Base-by-base conservation (phyloP, 2,113 vertebrate species). In the Cheilinus undulatus region DNA sequence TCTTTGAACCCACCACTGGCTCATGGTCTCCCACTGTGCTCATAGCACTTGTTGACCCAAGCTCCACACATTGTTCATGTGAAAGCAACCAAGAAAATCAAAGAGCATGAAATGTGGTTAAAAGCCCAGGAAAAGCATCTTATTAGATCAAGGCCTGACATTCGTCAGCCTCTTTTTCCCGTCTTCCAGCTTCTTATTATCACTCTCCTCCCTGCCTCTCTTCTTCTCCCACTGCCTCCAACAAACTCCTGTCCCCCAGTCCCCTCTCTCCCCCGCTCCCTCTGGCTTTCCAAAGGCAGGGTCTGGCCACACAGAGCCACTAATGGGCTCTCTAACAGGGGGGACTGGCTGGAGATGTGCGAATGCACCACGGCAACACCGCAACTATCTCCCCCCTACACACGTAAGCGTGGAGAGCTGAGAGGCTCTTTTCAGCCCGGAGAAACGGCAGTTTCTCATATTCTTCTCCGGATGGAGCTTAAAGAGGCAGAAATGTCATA, bases 321-420 rank as follows among this genome's bases (percentile, higher is more conserved):
- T 91, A 83, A 89, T 86, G 72, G 75, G 84, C 72, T 91, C 76
- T 78, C 49, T 76, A 67, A 80, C 36, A 59, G 36, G 40, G 59
- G 54, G 54, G 59, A 50, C 57, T 49, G 53, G 54, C 75, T 72
- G 4, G 66, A 73, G 52, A 78, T 53, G 80, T 80, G 80, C 68
- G 57, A 85, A 73, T 60, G 68, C 45, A 11, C 74, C 59, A 56
- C 78, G 62, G 70, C 70, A 62, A 59, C 70, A 28, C 68, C 57
- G 24, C 54, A 57, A 38, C n/a, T n/a, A n/a, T 64, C 40, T 17
- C 40, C 5, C 40, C 5, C 40, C 1, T 17, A 42, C 40, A 40
- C 38, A 40, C 8, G 13, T 19, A 45, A 59, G 28, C 65, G 38
- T 62, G 32, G 66, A 66, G 61, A 28, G n/a, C 34, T 22, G 60